Percentiles rank a stretch among this genome's conserved stretches.
Conservation (phyloP, 2,113 vertebrate genomes). For the Motacilla tschutschensis region DNA sequence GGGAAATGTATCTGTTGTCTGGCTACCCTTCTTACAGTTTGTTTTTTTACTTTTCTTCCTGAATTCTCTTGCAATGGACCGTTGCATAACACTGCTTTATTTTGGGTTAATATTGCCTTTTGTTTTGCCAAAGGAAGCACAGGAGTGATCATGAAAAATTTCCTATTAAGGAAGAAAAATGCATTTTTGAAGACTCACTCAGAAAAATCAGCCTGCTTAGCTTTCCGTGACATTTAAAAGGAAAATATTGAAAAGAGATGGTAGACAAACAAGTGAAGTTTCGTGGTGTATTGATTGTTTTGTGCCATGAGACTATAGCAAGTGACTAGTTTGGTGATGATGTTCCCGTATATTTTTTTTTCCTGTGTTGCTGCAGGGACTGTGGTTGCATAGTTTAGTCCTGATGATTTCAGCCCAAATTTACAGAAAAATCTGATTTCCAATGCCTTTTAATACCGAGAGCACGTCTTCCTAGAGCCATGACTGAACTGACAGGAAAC, state of each 20-base stretch:
- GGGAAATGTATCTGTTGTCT: not conserved
- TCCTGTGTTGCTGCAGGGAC: not conserved
- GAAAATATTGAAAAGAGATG: not conserved
- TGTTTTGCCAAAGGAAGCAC: not conserved
- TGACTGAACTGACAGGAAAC: not conserved
- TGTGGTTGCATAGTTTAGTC: not conserved
- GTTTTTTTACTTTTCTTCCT: not conserved
- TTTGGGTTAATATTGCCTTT: not conserved
- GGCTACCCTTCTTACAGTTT: not conserved
- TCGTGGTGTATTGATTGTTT: not conserved
- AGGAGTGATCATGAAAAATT: not conserved
- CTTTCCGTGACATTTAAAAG: not conserved
- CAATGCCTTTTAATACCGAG: not conserved
- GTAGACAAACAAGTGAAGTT: not conserved
- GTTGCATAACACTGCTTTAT: not conserved
- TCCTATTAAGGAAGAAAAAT: not conserved
- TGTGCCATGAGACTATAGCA: not conserved
- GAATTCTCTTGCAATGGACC: not conserved
- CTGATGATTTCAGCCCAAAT: not conserved
- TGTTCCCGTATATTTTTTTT: not conserved
- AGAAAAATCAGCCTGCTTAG: not conserved
- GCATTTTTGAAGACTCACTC: not conserved
- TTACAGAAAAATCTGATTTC: not conserved
- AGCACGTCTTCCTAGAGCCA: not conserved
- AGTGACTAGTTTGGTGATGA: not conserved